Percentiles rank a stretch among this genome's conserved stretches.
These are phyloP conservation scores for Poeciliopsis paucimaculata DNA, from an alignment of 2,797 vertebrate genomes.

Conservation along the genomic window DNA sequence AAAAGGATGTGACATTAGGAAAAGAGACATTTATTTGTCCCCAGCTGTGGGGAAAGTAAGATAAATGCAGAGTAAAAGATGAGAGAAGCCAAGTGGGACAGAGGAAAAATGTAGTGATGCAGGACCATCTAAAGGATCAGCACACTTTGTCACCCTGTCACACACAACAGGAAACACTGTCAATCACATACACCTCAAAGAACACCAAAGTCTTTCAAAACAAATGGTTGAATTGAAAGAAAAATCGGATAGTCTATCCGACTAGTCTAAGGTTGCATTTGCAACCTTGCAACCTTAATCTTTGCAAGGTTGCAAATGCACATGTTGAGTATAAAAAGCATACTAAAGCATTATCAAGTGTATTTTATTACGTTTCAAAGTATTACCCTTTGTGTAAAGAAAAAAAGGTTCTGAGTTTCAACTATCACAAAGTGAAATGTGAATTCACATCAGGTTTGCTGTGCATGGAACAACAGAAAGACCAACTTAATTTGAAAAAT, in stretches of 20 bases:
- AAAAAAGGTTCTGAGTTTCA: background rate
- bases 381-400: background rate
- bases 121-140: slow-evolving; percentile 52
- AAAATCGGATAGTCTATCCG: too few species aligned
- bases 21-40: slow-evolving; percentile 42
- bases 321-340: background rate
- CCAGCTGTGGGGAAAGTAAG: slow-evolving; percentile 40
- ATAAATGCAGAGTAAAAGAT: slow-evolving; percentile 50
- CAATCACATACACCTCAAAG: slow-evolving; percentile 46
- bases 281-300: background rate
- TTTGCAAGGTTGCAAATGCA: background rate
- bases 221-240: background rate
- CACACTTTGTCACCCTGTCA: slow-evolving; percentile 67
- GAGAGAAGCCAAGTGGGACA: slow-evolving; percentile 46
- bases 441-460: slow-evolving; percentile 1
- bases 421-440: background rate
- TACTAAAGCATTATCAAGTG: background rate
- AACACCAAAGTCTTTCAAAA: slow-evolving; percentile 10
- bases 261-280: too few species aligned
- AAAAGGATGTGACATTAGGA: slow-evolving; percentile 36
- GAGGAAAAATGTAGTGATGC: slow-evolving; percentile 49
- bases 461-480: background rate
- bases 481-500: slow-evolving; percentile 11
- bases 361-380: background rate
- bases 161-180: slow-evolving; percentile 51